Base-by-base conservation (phyloP, 1,140 invertebrate species). In the Frieseomelitta varia region DNA sequence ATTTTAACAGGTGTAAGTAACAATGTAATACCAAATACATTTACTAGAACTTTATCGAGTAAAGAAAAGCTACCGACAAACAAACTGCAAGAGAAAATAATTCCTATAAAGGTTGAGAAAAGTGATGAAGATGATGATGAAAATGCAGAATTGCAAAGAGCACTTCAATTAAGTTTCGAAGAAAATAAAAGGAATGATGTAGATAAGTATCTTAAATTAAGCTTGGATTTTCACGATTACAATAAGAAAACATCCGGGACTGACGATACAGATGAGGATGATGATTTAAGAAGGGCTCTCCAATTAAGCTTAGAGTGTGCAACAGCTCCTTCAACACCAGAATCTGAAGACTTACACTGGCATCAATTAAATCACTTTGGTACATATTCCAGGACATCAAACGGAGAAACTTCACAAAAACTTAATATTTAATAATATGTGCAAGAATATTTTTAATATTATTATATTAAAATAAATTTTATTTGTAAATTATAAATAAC, bases 301-400 rank as follows among this genome's bases (percentile, higher is more conserved):
- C 93, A 95, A 81, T 91, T 96, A 87, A 96, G 96, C 90, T 94
- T 96, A 61, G 95, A 96, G 85, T 96, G 95, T 65, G 92, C 93
- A 6, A 93, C 92, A 11, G 90, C 93, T 61, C 94, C 94, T 53
- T 90, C 93, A 17, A 94, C 93, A 11, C 93, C 93, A 10, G 94
- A 95, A 89, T 92, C 92, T 19, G 94, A 94, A 47, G 93, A 94
- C 76, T 51, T 93, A 15, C 92, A 92, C 53, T 94, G 93, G 91
- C 87, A 91, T 61, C 91, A 92, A 17, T 83, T 94, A 39, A 87
- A 86, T 73, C 85, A 89, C 30, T 90, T 90, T 56, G 85, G 87
- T 47, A 87, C 91, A 71, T 87, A 90, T 15, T 79, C 92, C 0
- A 91, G 91, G 77, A 86, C 91, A 1, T 74, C 91, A n/a, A 92